Conservation (phyloP, 2,888 invertebrate genomes). For the Drosophila barbarae region DNA sequence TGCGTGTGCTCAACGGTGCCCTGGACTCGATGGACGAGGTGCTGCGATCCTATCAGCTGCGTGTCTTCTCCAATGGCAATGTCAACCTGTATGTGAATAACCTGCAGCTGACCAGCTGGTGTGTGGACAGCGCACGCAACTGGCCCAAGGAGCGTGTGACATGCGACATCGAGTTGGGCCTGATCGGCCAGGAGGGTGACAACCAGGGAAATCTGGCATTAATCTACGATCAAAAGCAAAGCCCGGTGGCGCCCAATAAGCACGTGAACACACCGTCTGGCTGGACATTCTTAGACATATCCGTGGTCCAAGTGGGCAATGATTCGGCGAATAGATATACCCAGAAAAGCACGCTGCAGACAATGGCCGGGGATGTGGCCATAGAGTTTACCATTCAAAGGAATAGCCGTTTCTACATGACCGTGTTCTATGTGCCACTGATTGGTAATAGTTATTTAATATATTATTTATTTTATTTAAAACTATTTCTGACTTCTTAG, state of each 20-base stretch:
- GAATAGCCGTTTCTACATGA: conserved; percentile 72
- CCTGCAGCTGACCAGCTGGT: conserved; percentile 73
- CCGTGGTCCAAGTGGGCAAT: conserved; percentile 55
- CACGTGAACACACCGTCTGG: conserved; percentile 71
- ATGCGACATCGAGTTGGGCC: conserved; percentile 73
- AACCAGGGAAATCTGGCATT: conserved; percentile 42
- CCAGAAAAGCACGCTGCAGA: conserved; percentile 55
- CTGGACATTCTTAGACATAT: conserved; percentile 70
- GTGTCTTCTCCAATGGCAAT: conserved; percentile 64
- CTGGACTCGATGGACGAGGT: conserved; percentile 54
- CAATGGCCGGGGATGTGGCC: conserved; percentile 68
- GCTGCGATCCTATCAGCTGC: conserved; percentile 55
- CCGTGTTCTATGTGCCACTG: conserved; percentile 74
- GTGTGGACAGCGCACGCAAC: conserved; percentile 68
- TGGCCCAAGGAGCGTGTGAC: conserved; percentile 77
- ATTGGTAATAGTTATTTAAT: conserved; percentile 55
- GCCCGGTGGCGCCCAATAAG: conserved; percentile 60
- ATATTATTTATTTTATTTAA: background rate
- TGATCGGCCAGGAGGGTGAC: conserved; percentile 63
- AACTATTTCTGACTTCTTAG: conserved; percentile 45
- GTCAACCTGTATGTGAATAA: conserved; percentile 65
- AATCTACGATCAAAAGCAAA: conserved; percentile 47
- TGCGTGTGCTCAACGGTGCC: conserved; percentile 72
- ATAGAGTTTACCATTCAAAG: conserved; percentile 70
- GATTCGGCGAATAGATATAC: conserved; percentile 55